Conservation (phyloP, 2,797 vertebrate genomes). For the Propithecus deckenii region DNA sequence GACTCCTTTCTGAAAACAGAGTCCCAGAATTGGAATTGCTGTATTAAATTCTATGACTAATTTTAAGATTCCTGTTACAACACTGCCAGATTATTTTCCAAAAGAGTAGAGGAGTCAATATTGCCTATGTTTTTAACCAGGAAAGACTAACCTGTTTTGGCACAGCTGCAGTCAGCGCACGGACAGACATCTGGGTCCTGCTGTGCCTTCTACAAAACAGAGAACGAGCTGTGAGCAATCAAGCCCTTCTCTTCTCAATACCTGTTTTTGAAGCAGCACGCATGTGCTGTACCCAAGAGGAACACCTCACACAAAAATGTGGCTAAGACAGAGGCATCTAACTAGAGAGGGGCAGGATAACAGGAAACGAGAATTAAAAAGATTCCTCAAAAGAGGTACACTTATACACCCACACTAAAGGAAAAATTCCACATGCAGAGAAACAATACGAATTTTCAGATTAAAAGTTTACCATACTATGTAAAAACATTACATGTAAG, state of each 20-base stretch:
- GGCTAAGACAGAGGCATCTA: neutral
- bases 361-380: neutral
- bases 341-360: neutral
- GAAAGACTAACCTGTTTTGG: slow-evolving; percentile 93
- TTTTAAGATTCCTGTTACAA: no score
- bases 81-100: neutral
- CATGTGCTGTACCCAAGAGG: neutral
- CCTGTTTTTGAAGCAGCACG: neutral
- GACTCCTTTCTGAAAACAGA: neutral
- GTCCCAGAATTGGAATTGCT: neutral
- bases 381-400: neutral
- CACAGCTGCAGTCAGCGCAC: slow-evolving; percentile 86
- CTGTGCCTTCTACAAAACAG: slow-evolving; percentile 93
- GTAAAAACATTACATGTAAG: neutral
- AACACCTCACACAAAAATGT: neutral
- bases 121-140: fast-evolving
- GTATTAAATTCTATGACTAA: fast-evolving
- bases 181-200: slow-evolving; percentile 89
- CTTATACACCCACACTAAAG: neutral
- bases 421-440: neutral
- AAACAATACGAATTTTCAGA: neutral
- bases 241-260: neutral
- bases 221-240: slow-evolving; percentile 74
- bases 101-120: no score
- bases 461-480: neutral